Conservation (phyloP, 2,113 vertebrate species). For the Madoqua kirkii region DNA sequence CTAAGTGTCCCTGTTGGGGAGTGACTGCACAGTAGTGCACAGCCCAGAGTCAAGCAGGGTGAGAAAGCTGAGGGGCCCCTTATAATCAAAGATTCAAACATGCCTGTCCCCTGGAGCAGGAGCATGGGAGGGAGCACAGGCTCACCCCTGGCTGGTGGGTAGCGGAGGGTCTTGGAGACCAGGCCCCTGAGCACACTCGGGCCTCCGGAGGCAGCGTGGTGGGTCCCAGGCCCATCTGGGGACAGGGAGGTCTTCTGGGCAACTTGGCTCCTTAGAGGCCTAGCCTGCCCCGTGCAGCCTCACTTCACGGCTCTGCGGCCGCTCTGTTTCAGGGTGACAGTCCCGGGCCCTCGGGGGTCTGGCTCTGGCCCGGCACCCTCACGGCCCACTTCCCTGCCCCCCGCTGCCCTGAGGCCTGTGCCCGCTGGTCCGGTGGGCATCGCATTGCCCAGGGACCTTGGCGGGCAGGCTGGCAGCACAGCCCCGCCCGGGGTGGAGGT, state of each 20-base stretch:
- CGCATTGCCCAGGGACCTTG: not conserved
- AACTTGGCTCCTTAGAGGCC: not conserved
- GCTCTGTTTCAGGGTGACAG: not conserved
- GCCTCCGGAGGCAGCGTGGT: not conserved
- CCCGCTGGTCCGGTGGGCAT: not conserved
- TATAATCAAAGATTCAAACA: not conserved
- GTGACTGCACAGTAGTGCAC: not conserved
- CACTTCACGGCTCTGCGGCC: rapidly evolving
- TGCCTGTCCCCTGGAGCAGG: not conserved
- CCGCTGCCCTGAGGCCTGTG: not conserved
- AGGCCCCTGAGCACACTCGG: not conserved
- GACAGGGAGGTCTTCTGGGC: not conserved
- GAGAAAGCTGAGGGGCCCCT: not conserved
- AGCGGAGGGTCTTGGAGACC: not conserved
- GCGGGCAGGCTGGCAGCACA: not conserved
- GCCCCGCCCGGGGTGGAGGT: rapidly evolving
- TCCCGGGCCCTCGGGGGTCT: not conserved
- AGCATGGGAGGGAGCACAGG: not conserved
- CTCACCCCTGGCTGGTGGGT: not conserved
- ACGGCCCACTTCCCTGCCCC: not conserved
- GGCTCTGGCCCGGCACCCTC: not conserved
- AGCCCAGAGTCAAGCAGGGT: not conserved
- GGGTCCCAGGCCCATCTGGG: not conserved
- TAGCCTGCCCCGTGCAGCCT: not conserved
- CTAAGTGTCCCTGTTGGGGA: not conserved